phyloP scores from a whole-genome alignment of 2,113 vertebrate genomes.

The Colossoma macropomum region DNA sequence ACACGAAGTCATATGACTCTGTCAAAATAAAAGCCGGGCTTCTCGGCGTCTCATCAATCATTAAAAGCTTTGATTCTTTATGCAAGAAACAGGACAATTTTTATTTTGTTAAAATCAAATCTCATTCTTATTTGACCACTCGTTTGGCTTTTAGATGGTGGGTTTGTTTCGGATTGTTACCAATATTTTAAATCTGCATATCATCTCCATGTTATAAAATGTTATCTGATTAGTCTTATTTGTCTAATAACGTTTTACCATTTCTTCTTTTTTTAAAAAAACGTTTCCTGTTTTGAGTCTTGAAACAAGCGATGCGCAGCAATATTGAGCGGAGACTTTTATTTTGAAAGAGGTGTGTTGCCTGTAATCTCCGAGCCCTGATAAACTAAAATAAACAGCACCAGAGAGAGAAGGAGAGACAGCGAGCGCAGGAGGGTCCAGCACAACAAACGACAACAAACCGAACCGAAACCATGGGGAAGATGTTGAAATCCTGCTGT shows the following conservation, averaged over 20 bases:
- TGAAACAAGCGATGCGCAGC: too few species aligned
- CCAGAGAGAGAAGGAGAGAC: neutral
- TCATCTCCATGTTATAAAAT: too few species aligned
- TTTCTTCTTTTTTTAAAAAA: too few species aligned
- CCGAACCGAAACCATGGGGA: neutral
- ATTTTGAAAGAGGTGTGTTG: neutral
- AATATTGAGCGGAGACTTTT: neutral
- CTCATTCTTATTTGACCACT: too few species aligned
- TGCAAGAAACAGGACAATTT: too few species aligned
- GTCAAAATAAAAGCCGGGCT: neutral
- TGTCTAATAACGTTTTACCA: too few species aligned
- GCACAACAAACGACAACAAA: neutral
- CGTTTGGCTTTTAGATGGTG: too few species aligned
- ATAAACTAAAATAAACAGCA: neutral
- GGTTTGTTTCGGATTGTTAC: too few species aligned
- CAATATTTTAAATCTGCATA: too few species aligned
- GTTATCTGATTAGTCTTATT: too few species aligned
- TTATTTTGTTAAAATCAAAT: too few species aligned
- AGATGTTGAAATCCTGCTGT: conserved; percentile 64
- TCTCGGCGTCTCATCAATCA: neutral
- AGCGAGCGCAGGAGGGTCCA: neutral
- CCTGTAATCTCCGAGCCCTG: neutral
- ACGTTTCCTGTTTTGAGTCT: too few species aligned
- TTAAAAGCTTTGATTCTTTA: neutral
- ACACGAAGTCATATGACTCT: neutral